phyloP scores from a whole-genome alignment of 2,797 vertebrate species.

The Phyllotis vaccarum region DNA sequence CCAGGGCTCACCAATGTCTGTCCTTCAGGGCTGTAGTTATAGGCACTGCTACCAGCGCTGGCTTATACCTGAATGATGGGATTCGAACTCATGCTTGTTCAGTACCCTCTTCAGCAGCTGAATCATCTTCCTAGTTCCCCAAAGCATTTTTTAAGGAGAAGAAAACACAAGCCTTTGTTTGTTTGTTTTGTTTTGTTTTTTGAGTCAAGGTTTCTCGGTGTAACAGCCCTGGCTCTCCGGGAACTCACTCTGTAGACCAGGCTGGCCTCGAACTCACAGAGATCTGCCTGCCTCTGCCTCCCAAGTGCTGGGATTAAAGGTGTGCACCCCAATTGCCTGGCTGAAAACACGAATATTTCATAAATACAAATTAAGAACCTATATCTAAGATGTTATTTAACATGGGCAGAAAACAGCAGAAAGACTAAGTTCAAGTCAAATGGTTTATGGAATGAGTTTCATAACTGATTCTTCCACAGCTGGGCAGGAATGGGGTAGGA shows the following conservation, averaged over 20 bases:
- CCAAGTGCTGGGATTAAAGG: not conserved
- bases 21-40: not conserved
- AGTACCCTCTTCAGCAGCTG: not conserved
- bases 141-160: not conserved
- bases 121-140: no score
- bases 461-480: not conserved
- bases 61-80: not conserved
- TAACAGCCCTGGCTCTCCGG: not conserved
- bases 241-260: not conserved
- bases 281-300: not conserved
- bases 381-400: not conserved
- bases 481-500: no score
- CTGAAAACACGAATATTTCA: not conserved
- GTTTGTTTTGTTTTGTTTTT: not conserved
- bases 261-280: not conserved
- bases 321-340: not conserved
- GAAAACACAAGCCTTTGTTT: not conserved
- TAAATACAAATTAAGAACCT: not conserved
- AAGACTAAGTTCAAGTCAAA: not conserved
- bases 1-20: not conserved
- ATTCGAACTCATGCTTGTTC: not conserved
- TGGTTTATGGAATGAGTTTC: not conserved
- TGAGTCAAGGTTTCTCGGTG: not conserved
- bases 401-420: not conserved
- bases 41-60: not conserved